A percentile compares a stretch with the other conserved stretches of the same genome.
Evolutionary conservation across 2,113 vertebrate genomes (phyloP).

Genomic region (Gnathonemus longibarbis): DNA sequence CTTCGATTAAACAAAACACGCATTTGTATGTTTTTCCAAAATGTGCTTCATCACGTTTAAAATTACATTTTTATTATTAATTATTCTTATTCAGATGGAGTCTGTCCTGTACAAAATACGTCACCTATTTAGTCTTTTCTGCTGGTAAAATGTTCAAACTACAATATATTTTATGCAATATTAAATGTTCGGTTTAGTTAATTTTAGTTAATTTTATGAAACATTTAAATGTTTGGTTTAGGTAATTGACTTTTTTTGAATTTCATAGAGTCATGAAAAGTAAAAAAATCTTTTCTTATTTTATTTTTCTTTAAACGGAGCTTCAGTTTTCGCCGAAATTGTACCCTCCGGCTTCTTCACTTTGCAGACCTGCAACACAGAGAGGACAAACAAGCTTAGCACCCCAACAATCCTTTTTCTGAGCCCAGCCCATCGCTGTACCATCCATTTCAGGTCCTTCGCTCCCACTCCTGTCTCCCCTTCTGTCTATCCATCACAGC

Average conservation of each 20-base stretch:
- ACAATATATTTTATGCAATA: not conserved
- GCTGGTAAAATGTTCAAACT: not conserved
- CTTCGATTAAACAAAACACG: not conserved
- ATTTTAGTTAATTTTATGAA: not conserved
- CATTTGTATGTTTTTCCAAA: not conserved
- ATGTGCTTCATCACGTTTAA: not conserved
- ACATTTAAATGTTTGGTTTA: not conserved
- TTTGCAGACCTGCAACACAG: not conserved
- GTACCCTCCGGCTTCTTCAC: not conserved
- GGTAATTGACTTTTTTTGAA: not conserved
- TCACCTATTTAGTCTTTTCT: not conserved
- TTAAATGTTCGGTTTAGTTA: not conserved
- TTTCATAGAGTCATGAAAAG: not conserved
- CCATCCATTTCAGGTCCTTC: constrained; percentile 5
- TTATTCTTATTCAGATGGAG: not conserved
- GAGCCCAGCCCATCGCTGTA: constrained; percentile 17
- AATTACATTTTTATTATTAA: not conserved
- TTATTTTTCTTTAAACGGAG: not conserved
- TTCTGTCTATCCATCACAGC: constrained; percentile 26
- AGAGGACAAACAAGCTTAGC: constrained; percentile 11
- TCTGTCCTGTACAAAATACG: not conserved
- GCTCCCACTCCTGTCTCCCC: not conserved
- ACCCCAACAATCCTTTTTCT: constrained; percentile 8
- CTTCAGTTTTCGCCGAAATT: not conserved
- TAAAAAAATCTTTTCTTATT: not conserved